phyloP scores from a whole-genome alignment of 2,797 vertebrate genomes.

The Rhodeus uyekii region DNA sequence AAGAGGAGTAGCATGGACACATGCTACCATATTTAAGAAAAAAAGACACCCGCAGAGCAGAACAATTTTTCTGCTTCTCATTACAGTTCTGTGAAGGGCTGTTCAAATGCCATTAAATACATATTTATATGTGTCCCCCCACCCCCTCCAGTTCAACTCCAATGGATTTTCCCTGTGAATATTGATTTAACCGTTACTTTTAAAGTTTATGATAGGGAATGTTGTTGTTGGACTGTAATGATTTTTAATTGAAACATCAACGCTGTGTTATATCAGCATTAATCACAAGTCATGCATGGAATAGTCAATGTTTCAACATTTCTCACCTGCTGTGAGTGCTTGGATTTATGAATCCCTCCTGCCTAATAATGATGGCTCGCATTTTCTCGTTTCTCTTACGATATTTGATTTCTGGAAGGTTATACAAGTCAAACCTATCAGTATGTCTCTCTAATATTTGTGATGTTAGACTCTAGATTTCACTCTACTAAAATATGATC shows the following conservation, averaged over 20 bases:
- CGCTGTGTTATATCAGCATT: slow-evolving; percentile 25
- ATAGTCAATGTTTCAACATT: slow-evolving; percentile 7
- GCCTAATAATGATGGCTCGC: too few species aligned
- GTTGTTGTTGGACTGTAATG: slow-evolving; percentile 46
- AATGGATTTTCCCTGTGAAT: slow-evolving; percentile 49
- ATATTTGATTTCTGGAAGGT: too few species aligned
- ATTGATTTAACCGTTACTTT: slow-evolving; percentile 54
- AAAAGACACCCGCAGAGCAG: slow-evolving; percentile 55
- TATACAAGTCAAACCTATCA: too few species aligned
- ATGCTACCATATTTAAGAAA: slow-evolving; percentile 46
- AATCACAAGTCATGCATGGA: slow-evolving; percentile 43
- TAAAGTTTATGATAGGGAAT: slow-evolving; percentile 42
- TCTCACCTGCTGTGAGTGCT: slow-evolving; percentile 11
- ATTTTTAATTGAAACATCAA: slow-evolving; percentile 54
- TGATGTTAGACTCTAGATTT: too few species aligned
- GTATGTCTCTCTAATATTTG: too few species aligned
- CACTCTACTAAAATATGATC: too few species aligned
- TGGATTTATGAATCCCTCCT: slow-evolving; percentile 8
- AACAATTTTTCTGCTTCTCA: slow-evolving; percentile 59
- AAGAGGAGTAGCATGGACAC: slow-evolving; percentile 28
- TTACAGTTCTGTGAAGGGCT: slow-evolving; percentile 51
- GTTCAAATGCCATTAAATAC: slow-evolving; percentile 57
- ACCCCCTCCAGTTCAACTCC: slow-evolving; percentile 3
- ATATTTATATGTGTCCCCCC: slow-evolving; percentile 54
- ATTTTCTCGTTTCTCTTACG: too few species aligned